These are phyloP conservation scores for Phyllopteryx taeniolatus DNA, from an alignment of 2,113 vertebrate species.

Conservation along the genomic window DNA sequence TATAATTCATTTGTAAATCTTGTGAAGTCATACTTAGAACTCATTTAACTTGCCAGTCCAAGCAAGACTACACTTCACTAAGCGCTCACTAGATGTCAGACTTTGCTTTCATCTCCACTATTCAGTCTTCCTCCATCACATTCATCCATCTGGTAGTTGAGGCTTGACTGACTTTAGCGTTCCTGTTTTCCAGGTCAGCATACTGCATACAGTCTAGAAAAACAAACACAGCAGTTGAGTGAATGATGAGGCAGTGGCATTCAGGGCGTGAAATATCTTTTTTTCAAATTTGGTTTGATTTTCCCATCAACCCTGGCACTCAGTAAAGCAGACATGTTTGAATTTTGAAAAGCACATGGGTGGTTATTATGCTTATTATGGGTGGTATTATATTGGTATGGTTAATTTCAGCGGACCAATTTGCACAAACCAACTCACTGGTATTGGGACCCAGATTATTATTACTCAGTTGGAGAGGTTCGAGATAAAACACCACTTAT, in stretches of 20 bases:
- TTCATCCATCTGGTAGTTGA: neutral
- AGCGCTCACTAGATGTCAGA: constrained; percentile 53
- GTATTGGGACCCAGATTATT: constrained; percentile 17
- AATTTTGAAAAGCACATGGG: constrained; percentile 27
- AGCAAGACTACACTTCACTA: neutral
- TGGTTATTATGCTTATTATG: constrained; percentile 11
- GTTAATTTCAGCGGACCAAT: constrained; percentile 55
- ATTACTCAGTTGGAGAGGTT: neutral
- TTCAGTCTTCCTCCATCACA: neutral
- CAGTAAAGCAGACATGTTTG: constrained; percentile 24
- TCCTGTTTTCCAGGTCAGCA: constrained; percentile 5
- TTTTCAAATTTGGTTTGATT: constrained; percentile 30
- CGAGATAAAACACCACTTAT: too few species aligned
- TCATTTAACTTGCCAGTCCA: neutral
- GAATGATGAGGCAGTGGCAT: constrained; percentile 33
- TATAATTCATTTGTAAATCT: neutral
- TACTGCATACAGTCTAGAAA: constrained; percentile 9
- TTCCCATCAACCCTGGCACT: constrained; percentile 31
- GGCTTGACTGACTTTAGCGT: constrained; percentile 6
- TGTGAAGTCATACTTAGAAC: neutral
- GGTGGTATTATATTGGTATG: constrained; percentile 24
- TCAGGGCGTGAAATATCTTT: constrained; percentile 19
- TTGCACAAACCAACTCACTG: constrained; percentile 1
- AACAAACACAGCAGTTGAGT: constrained; percentile 22
- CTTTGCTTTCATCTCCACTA: neutral